These are phyloP conservation scores for Monarcha castaneiventris DNA, from an alignment of 2,113 vertebrate species.

Conservation along the genomic window DNA sequence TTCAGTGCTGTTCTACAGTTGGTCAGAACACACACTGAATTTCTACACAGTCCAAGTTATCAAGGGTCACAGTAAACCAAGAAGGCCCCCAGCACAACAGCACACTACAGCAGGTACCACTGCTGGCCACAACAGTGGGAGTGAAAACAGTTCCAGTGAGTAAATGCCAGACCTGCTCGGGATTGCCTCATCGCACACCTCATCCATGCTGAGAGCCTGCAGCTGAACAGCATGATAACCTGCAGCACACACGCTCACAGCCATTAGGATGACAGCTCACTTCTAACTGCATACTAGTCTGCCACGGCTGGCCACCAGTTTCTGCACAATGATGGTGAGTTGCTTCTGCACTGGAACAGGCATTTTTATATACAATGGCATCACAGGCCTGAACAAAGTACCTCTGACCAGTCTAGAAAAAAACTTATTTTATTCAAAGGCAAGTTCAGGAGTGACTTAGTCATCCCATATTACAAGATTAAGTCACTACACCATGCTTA, in stretches of 20 bases:
- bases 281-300: not conserved
- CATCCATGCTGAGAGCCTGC: not conserved
- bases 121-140: not conserved
- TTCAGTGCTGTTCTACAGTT: not conserved
- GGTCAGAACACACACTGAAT: not conserved
- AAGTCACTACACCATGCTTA: not conserved
- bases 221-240: not conserved
- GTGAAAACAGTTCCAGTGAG: not conserved
- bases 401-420: not conserved
- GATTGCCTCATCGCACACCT: not conserved
- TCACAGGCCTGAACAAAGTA: not conserved
- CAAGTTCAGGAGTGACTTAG: not conserved
- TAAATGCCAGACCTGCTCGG: not conserved
- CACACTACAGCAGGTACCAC: accelerated
- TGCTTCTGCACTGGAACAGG: not conserved
- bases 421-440: not conserved
- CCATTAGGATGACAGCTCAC: not conserved
- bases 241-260: not conserved
- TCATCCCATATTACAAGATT: not conserved
- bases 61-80: not conserved
- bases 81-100: not conserved
- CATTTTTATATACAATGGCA: not conserved
- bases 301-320: not conserved
- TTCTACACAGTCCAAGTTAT: not conserved
- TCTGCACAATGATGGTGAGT: not conserved